Percentiles rank a stretch among this genome's conserved stretches.
phyloP scores from a whole-genome alignment of 2,797 vertebrate genomes.

The Avahi laniger region DNA sequence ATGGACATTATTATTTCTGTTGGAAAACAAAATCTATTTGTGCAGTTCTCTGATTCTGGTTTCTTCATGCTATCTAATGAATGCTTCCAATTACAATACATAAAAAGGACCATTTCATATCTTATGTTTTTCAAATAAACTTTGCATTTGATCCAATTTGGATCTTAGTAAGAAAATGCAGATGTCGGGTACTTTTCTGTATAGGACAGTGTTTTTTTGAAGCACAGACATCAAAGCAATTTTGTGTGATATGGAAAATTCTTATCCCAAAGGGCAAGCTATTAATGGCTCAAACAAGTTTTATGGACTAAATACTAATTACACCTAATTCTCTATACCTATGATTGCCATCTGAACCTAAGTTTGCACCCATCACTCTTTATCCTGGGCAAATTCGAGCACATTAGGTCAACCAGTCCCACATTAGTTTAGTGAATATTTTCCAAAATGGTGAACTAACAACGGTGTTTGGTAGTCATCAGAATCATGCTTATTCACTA shows the following conservation, averaged over 20 bases:
- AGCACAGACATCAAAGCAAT: background rate
- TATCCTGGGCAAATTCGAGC: background rate
- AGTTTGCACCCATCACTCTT: background rate
- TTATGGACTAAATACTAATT: background rate
- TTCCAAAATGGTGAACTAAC: conserved; percentile 9
- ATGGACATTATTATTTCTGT: conserved; percentile 13
- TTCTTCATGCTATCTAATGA: background rate
- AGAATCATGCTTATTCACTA: background rate
- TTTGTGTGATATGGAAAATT: background rate
- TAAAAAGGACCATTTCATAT: background rate
- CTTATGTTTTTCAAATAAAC: conserved; percentile 35
- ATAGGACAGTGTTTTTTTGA: background rate
- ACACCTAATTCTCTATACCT: background rate
- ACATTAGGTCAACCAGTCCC: background rate
- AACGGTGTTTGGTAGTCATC: background rate
- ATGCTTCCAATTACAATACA: background rate
- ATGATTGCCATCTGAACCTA: background rate
- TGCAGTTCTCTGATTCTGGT: background rate
- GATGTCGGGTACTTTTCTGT: background rate
- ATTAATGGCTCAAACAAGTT: background rate
- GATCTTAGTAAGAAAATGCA: background rate
- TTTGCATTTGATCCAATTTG: background rate
- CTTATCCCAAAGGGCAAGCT: background rate
- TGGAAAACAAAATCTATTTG: background rate
- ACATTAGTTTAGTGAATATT: background rate